Percentiles rank a stretch among this genome's conserved stretches.
Evolutionary conservation across 2,797 vertebrate genomes (phyloP).

Genomic region (Tolypeutes matacus): DNA sequence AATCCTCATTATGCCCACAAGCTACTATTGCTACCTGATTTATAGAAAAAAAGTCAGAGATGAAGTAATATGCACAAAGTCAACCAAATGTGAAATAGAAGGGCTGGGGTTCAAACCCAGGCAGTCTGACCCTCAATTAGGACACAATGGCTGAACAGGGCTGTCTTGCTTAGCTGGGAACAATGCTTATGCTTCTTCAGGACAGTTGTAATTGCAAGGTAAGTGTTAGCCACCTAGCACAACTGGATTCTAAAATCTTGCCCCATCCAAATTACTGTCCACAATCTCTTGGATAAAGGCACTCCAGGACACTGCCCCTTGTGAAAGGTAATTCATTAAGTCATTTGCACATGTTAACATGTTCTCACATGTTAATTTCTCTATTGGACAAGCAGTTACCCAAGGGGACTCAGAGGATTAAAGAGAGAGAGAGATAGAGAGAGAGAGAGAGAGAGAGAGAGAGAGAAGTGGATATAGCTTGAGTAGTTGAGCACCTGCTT

Average conservation of each 20-base stretch:
- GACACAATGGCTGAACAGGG: background rate
- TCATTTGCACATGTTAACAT: too few species aligned
- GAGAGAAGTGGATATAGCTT: too few species aligned
- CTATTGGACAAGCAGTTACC: background rate
- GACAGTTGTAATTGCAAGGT: background rate
- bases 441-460: too few species aligned
- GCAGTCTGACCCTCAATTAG: background rate
- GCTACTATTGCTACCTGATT: background rate
- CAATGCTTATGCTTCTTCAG: background rate
- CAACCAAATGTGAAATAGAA: background rate
- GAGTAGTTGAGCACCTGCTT: too few species aligned
- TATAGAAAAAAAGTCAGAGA: background rate
- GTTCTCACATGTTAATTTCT: slow-evolving; percentile 27
- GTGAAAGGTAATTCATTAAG: slow-evolving; percentile 45
- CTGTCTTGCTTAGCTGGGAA: background rate
- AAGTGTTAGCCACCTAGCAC: background rate
- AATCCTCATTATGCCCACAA: background rate
- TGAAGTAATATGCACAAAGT: background rate
- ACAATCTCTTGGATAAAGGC: background rate
- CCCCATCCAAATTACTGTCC: background rate
- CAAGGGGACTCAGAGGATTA: background rate
- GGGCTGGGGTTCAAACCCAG: background rate
- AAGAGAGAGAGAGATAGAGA: background rate
- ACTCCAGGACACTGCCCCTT: background rate
- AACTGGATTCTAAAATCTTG: slow-evolving; percentile 29